Evolutionary conservation across 2,797 vertebrate genomes (phyloP), one percentile per base, ranked within the genome.

Genomic region (Enteromius anoplus): DNA sequence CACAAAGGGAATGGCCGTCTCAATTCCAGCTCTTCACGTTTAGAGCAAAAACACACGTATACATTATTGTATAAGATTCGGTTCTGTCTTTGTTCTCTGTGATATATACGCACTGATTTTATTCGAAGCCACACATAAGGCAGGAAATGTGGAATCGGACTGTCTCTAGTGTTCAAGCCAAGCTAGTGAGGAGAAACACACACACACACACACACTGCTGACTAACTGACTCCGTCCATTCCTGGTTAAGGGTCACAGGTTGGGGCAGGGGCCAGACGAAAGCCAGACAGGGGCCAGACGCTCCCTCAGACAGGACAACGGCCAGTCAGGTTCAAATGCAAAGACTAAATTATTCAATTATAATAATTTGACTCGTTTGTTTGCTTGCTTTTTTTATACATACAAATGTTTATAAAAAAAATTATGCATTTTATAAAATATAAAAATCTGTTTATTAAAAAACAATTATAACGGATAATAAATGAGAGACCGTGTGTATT

Each of bases 191-290:
- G 64, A 60, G 32, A 58, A 77, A 47, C 34, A 70, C 86, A 82
- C 81, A 66, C 68, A 51, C 40, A 82, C 75, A 73, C 55, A 47
- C 64, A 66, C 45, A 72, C 66, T 60, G 75, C 83, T 85, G 87
- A 84, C 81, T 84, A 85, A 71, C 78, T 84, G 84, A 83, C 82
- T 81, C 58, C 47, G 11, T 75, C 83, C 81, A 70, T 75, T 73
- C 84, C 85, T 91, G 89, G 86, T 89, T 90, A 72, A 78, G 92
- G 90, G 91, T 92, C 87, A 90, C 80, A n/a, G 65, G 89, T 83
- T 81, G 76, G 82, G 85, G 65, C 82, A 85, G 87, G 81, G 76
- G 84, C 87, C 82, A 88, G 86, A 91, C 73, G 81, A 58, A 60
- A n/a, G 65, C 77, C 87, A 85, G 85, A 86, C 80, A 79, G 51